Percentiles rank a stretch among this genome's conserved stretches.
phyloP scores from a whole-genome alignment of 2,113 vertebrate species.

The Verasper variegatus region DNA sequence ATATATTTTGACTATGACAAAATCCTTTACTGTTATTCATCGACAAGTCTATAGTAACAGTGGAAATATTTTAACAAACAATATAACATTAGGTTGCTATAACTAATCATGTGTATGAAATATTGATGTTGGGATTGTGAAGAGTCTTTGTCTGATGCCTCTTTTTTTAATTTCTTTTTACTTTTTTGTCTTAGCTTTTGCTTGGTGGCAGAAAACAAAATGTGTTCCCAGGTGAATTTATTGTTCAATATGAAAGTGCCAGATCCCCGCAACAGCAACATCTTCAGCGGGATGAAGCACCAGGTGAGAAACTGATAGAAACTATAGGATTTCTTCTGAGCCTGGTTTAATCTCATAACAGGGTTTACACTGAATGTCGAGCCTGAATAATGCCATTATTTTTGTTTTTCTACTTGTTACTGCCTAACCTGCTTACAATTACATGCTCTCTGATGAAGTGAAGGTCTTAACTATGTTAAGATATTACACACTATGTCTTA shows the following conservation, averaged over 20 bases:
- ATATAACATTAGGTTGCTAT: background rate
- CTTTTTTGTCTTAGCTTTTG: slow-evolving; percentile 14
- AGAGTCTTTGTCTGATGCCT: background rate
- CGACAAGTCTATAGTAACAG: background rate
- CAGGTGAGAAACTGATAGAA: slow-evolving; percentile 56
- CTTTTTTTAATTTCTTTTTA: background rate
- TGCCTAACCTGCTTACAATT: no score
- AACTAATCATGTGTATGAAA: no score
- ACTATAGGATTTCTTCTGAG: background rate
- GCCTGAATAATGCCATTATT: no score
- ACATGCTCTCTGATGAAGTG: no score
- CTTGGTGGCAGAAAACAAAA: slow-evolving; percentile 8
- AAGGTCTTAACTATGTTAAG: no score
- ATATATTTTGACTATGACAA: background rate
- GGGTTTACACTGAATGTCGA: no score
- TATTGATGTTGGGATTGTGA: background rate
- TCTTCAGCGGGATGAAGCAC: slow-evolving; percentile 60
- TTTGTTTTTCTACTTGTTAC: no score
- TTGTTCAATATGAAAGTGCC: slow-evolving; percentile 66
- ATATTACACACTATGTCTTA: no score
- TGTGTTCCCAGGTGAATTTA: background rate
- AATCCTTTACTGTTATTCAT: background rate
- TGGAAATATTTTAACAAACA: background rate
- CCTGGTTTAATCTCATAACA: background rate
- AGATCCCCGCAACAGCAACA: slow-evolving; percentile 76